Conservation (phyloP, 2,113 vertebrate species). For the Pelmatolapia mariae region DNA sequence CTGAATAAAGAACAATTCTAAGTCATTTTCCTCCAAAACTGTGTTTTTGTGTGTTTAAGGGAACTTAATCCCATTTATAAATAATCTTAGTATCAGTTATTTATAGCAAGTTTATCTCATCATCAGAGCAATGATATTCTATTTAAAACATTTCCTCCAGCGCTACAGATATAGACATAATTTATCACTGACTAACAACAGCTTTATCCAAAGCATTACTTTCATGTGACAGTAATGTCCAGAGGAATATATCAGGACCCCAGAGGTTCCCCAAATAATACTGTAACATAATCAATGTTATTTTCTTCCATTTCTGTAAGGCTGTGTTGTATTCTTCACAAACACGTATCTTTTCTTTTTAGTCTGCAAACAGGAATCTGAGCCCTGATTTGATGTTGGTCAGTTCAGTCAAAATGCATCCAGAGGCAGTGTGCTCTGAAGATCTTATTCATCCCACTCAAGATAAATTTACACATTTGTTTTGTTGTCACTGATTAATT, state of each 20-base stretch:
- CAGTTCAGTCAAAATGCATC: background rate
- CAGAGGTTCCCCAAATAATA: background rate
- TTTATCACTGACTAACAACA: background rate
- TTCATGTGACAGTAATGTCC: background rate
- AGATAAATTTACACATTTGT: background rate
- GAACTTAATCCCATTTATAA: background rate
- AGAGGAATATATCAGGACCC: accelerated
- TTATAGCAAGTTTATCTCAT: background rate
- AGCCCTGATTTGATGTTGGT: background rate
- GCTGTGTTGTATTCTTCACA: background rate
- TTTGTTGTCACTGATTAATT: background rate
- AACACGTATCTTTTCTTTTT: background rate
- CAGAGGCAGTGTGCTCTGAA: background rate
- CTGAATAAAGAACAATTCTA: background rate
- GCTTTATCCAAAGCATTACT: background rate
- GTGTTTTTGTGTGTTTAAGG: background rate
- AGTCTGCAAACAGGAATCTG: background rate
- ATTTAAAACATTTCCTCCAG: background rate
- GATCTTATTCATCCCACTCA: background rate
- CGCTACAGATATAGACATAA: accelerated
- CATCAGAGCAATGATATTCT: background rate
- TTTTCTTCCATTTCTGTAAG: background rate
- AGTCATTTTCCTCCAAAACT: accelerated
- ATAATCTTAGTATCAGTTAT: background rate
- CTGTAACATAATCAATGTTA: background rate